phyloP scores from a whole-genome alignment of 2,113 vertebrate genomes.

The Oncorhynchus masou region DNA sequence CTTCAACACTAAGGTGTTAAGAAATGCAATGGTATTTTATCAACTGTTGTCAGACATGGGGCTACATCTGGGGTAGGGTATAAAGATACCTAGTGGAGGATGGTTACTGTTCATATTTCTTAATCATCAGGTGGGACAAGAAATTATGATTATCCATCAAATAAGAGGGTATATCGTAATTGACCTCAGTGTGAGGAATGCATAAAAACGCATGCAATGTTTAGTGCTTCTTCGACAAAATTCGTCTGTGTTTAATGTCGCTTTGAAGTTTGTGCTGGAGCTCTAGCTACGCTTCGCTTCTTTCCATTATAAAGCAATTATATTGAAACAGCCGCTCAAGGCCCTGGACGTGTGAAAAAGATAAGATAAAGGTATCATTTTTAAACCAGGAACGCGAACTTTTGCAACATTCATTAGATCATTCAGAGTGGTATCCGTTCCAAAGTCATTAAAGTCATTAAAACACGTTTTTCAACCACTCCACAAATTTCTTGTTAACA shows the following conservation, averaged over 20 bases:
- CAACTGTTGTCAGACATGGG: not conserved
- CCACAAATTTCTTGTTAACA: too few species aligned
- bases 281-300: not conserved
- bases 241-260: conserved; percentile 39
- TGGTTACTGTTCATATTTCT: not conserved
- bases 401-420: not conserved
- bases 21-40: not conserved
- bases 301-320: conserved; percentile 30
- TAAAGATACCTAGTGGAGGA: not conserved
- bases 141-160: not conserved
- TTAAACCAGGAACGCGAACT: not conserved
- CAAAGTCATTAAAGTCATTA: not conserved
- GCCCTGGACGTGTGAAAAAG: conserved; percentile 43
- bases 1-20: not conserved
- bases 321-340: conserved; percentile 24
- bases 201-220: conserved; percentile 2
- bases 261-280: conserved; percentile 47
- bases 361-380: conserved; percentile 38
- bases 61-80: not conserved
- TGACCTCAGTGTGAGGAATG: not conserved
- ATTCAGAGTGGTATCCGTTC: not conserved
- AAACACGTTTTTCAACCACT: too few species aligned
- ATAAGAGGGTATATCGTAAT: not conserved
- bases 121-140: not conserved
- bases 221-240: not conserved